Evolutionary conservation across 1,140 invertebrate species (phyloP), one percentile per base, ranked within the genome.

Genomic region (Brachionus asplanchnoidis): DNA sequence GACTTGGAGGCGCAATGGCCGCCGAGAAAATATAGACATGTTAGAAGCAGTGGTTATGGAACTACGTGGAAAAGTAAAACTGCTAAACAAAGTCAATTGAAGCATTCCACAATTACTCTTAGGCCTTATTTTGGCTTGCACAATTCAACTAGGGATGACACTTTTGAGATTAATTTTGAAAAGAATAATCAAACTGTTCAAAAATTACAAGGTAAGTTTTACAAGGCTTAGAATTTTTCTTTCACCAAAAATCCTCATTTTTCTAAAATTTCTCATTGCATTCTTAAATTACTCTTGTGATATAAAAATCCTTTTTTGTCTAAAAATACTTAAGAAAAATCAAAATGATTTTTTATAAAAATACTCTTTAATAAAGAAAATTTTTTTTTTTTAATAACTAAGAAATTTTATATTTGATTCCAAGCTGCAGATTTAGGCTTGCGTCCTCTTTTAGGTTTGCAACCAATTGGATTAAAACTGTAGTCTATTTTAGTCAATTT

Each of bases 181-280:
- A 77, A 77, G 20, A 77, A 77, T 77, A 77, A 77, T 50, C 17
- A 50, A 77, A 50, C 14, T 12, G 14, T 77, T 77, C 26, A 77
- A 50, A 77, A 50, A 28, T 77, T 77, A 77, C 73, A 77, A 50
- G 32, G 73, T 77, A 77, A 75, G 5, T 68, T 42, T 42, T 42
- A 42, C 40, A 42, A 9, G 9, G 40, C 40, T 42, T 50, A 42
- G 40, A 42, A 5, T 42, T 5, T 42, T 42, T 42, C 9, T 42
- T 42, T 42, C 40, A 42, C 40, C 9, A 42, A 42, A 42, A 4
- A 42, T 42, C 40, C 4, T 42, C 40, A 50, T 50, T 50, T 50
- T 50, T 50, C 14, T 50, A 50, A 50, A 50, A 50, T 42, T 42
- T 42, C 40, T 42, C 40, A 42, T 42, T 42, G 9, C 4, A 42